phyloP scores from a whole-genome alignment of 2,888 invertebrate species.

The Chloroclysta siterata region DNA sequence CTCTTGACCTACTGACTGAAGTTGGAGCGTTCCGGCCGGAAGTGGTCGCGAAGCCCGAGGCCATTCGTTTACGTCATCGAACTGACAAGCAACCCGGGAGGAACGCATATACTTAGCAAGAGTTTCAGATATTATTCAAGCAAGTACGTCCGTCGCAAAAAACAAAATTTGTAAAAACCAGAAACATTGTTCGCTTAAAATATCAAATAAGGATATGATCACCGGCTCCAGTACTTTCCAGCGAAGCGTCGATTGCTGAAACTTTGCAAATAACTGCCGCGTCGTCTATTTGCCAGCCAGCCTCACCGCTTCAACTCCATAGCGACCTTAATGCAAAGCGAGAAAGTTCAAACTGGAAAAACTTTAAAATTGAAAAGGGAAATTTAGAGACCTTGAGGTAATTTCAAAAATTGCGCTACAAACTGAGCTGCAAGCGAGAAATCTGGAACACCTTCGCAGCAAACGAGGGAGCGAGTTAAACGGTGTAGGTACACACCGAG shows the following conservation, averaged over 20 bases:
- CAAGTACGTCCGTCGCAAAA: too few relatives aligned
- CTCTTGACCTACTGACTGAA: constrained; percentile 31
- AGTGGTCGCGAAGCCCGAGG: neutral
- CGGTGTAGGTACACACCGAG: neutral
- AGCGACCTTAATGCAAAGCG: constrained; percentile 27
- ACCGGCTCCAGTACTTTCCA: neutral
- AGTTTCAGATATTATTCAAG: neutral
- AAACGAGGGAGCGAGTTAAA: constrained; percentile 1
- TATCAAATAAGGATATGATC: neutral
- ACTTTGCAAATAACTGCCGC: constrained; percentile 61
- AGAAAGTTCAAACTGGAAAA: constrained; percentile 44
- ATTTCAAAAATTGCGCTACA: constrained; percentile 52
- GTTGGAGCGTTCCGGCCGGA: constrained; percentile 3
- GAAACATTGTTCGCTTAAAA: neutral
- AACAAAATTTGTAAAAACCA: too few relatives aligned
- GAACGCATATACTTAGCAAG: neutral
- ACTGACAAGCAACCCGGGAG: neutral
- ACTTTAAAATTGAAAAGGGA: constrained; percentile 42
- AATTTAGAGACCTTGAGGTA: constrained; percentile 44
- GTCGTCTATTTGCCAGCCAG: constrained; percentile 56
- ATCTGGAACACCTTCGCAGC: neutral
- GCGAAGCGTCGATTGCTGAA: constrained; percentile 47
- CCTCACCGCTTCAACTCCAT: constrained; percentile 23
- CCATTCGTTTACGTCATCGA: neutral
- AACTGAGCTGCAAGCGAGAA: constrained; percentile 29